Percentiles rank a stretch among this genome's conserved stretches.
Conservation (phyloP, 1,140 invertebrate species). For the Rhizoglyphus robini region DNA sequence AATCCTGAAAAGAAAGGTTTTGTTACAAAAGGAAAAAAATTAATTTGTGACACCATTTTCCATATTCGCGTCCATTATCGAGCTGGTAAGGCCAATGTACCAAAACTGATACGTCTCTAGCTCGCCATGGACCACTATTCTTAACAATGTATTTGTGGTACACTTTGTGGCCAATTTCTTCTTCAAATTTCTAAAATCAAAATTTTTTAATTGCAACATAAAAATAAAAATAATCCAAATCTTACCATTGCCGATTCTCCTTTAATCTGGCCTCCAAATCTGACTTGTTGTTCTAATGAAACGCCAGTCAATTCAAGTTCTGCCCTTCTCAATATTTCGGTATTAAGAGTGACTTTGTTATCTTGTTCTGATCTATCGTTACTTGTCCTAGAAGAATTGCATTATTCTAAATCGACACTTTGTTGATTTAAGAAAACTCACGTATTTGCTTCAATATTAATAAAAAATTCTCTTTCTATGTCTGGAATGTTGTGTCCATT, state of each 20-base stretch:
- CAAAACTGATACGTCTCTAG: constrained; percentile 56
- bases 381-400: constrained; percentile 27
- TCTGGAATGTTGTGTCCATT: constrained; percentile 57
- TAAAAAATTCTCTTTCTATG: constrained; percentile 50
- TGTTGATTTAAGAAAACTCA: constrained; percentile 17
- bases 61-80: constrained; percentile 53
- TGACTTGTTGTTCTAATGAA: constrained; percentile 56
- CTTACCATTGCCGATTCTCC: constrained; percentile 70
- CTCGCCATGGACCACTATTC: constrained; percentile 72
- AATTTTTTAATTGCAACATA: not conserved
- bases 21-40: not conserved
- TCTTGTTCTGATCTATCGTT: constrained; percentile 42
- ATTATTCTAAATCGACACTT: not conserved
- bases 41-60: constrained; percentile 64
- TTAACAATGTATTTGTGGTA: constrained; percentile 67
- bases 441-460: constrained; percentile 46
- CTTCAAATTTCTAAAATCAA: constrained; percentile 37
- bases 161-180: constrained; percentile 69
- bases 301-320: constrained; percentile 66
- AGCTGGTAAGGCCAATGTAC: constrained; percentile 83
- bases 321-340: constrained; percentile 61
- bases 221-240: constrained; percentile 29
- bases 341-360: constrained; percentile 44
- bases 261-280: constrained; percentile 66
- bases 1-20: no score